Conservation (phyloP, 2,113 vertebrate genomes). For the Muscicapa adusta region DNA sequence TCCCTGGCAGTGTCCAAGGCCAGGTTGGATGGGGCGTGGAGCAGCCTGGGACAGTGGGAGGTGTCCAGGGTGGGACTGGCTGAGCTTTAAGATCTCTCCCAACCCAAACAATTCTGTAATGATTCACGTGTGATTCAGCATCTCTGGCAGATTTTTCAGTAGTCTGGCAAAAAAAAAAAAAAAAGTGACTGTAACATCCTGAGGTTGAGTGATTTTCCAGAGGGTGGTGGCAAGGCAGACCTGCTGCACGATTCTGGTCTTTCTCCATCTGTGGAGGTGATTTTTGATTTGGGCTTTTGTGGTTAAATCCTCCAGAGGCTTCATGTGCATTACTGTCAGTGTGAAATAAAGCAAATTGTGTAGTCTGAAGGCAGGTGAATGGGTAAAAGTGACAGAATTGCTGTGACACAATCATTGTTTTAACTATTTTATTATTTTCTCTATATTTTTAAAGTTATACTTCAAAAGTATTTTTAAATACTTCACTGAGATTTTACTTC, state of each 20-base stretch:
- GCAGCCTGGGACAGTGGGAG: accelerated
- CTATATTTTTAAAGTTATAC: accelerated
- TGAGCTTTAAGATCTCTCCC: background rate
- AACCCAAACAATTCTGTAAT: background rate
- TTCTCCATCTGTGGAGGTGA: background rate
- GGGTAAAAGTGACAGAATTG: background rate
- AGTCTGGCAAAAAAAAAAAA: background rate
- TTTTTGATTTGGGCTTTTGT: background rate
- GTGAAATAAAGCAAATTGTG: background rate
- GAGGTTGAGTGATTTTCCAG: background rate
- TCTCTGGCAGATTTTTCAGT: background rate
- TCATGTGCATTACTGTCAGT: background rate
- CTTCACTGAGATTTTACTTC: background rate
- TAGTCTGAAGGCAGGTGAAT: background rate
- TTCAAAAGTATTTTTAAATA: background rate
- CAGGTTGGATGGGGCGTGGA: background rate
- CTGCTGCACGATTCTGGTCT: background rate
- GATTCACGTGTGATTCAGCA: background rate
- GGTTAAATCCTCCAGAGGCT: background rate
- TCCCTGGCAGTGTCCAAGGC: background rate
- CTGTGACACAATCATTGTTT: background rate
- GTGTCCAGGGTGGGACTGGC: background rate
- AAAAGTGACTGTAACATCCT: background rate
- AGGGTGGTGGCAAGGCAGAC: background rate
- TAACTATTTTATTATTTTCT: background rate